Evolutionary conservation across 2,888 invertebrate species (phyloP), one percentile per base, ranked within the genome.

Genomic region (Hypsopygia costalis): DNA sequence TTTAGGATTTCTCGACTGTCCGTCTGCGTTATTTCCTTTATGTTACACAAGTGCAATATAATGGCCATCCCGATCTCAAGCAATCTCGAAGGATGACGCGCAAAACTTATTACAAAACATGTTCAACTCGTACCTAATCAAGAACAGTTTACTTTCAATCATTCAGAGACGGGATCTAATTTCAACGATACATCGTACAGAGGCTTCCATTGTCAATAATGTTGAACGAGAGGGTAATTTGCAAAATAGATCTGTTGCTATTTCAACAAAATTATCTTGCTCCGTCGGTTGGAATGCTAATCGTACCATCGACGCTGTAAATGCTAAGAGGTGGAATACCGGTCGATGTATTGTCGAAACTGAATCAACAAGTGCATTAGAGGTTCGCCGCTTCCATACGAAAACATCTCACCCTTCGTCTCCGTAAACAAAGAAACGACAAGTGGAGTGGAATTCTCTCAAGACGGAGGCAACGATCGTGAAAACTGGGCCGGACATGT

Each of bases 401-500:
- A 54, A 58, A 54, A 65, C 64, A 53, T 61, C 62, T 62, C 31
- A 31, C 31, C 31, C 31, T 20, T 39, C 60, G 54, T 59, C 59
- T 46, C 61, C 55, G 75, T 81, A 81, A 81, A 83, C 85, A 83
- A 86, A 83, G 82, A 77, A 75, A 74, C 69, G 52, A 62, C 62
- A 65, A 58, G 49, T 56, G 61, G 57, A 62, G 62, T 58, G 70
- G 81, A 78, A 79, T 77, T 76, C 69, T 71, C 70, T 64, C 58
- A 63, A 74, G 69, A 67, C 71, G 69, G 65, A 69, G 69, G 61
- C 71, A 69, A 61, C 69, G 63, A 69, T 72, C 85, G 85, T 81
- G 83, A 85, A 85, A 87, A 86, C 86, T 83, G 81, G 82, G 80
- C 83, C 86, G 87, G 86, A 85, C 86, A 85, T 82, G 75, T 82